Percentiles rank a stretch among this genome's conserved stretches.
These are phyloP conservation scores for Drosophila helvetica DNA, from an alignment of 2,888 invertebrate species.

Conservation along the genomic window DNA sequence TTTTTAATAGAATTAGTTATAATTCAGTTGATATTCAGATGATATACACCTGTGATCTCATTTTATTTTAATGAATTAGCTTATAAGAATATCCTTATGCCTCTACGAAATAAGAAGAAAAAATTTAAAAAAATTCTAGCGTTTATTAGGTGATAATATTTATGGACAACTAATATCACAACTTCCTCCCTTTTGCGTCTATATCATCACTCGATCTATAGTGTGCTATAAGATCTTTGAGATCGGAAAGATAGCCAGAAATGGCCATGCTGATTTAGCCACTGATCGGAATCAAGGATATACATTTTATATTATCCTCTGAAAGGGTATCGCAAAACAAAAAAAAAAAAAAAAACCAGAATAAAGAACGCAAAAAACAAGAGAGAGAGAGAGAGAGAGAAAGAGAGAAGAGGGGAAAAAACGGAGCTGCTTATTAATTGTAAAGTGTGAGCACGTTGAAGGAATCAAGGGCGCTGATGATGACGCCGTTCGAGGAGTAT, in stretches of 20 bases:
- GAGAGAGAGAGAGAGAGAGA: slow-evolving; percentile 11
- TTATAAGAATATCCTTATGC: too few relatives aligned
- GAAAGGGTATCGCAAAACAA: neutral
- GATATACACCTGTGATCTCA: too few relatives aligned
- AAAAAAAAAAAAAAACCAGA: neutral
- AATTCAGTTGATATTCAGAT: too few relatives aligned
- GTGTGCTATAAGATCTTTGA: too few relatives aligned
- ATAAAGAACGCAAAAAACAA: slow-evolving; percentile 20
- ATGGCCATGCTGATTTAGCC: neutral
- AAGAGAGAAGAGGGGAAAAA: slow-evolving; percentile 29
- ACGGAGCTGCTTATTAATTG: slow-evolving; percentile 75
- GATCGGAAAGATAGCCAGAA: neutral
- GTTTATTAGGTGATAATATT: too few relatives aligned
- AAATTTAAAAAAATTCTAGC: too few relatives aligned
- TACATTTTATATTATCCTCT: neutral
- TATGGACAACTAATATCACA: too few relatives aligned
- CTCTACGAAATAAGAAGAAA: too few relatives aligned
- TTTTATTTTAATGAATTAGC: too few relatives aligned
- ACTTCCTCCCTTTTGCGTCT: too few relatives aligned
- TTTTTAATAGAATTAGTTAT: neutral
- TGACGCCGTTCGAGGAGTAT: slow-evolving; percentile 52
- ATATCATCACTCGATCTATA: too few relatives aligned
- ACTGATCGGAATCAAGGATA: too few relatives aligned
- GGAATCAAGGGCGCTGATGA: slow-evolving; percentile 75
- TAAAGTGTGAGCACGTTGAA: slow-evolving; percentile 76